Conservation (phyloP, 2,113 vertebrate species). For the Corythornis madagascariensis region DNA sequence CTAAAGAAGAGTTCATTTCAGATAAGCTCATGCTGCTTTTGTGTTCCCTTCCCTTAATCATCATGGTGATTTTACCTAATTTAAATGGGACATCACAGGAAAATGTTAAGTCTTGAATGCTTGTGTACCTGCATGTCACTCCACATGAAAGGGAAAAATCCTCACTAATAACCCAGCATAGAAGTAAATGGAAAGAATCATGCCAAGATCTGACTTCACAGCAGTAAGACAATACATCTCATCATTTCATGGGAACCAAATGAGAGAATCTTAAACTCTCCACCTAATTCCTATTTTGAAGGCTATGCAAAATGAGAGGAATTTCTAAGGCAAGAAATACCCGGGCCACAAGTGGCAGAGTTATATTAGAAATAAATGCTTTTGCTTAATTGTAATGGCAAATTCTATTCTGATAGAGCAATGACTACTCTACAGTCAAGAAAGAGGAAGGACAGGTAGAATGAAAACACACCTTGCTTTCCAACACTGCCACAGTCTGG, state of each 20-base stretch:
- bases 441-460: not conserved
- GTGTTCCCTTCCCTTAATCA: slow-evolving; percentile 35
- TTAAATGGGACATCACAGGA: slow-evolving; percentile 53
- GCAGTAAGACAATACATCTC: slow-evolving; percentile 36
- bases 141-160: slow-evolving; percentile 45
- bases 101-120: slow-evolving; percentile 10
- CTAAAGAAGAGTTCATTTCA: slow-evolving; percentile 27
- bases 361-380: not conserved
- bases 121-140: slow-evolving; percentile 47
- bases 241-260: slow-evolving; percentile 12
- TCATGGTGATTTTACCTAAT: slow-evolving; percentile 35
- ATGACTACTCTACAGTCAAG: not conserved
- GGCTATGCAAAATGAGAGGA: not conserved
- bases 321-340: not conserved
- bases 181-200: slow-evolving; percentile 38
- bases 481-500: not conserved
- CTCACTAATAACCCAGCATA: not conserved
- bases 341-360: not conserved
- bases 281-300: not conserved
- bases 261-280: not conserved
- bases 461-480: not conserved
- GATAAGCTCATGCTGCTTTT: slow-evolving; percentile 48
- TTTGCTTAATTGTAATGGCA: not conserved
- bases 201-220: slow-evolving; percentile 29
- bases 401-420: not conserved